Evolutionary conservation across 2,797 vertebrate species (phyloP).

Genomic region (Limosa lapponica): DNA sequence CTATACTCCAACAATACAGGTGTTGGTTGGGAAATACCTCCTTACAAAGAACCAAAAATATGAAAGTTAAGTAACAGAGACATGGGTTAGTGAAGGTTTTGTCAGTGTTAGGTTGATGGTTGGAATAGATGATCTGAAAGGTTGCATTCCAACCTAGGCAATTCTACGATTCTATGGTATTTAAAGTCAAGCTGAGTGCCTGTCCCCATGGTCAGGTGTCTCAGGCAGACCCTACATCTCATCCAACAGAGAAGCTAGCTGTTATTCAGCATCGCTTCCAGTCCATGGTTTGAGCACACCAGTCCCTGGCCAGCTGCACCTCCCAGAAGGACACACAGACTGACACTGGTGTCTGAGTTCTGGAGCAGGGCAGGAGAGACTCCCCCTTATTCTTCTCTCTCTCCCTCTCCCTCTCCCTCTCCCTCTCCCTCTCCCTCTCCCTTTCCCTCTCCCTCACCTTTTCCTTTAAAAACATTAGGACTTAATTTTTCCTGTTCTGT

Average conservation of each 20-base stretch:
- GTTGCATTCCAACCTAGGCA: no score
- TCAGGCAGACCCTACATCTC: background rate
- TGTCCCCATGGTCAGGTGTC: background rate
- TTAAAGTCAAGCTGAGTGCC: background rate
- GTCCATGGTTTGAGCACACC: background rate
- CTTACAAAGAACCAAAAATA: background rate
- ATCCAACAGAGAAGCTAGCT: background rate
- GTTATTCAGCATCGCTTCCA: background rate
- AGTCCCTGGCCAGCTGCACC: background rate
- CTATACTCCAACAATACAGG: no score
- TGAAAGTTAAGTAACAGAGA: background rate
- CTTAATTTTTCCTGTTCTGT: background rate
- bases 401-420: background rate
- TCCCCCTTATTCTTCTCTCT: background rate
- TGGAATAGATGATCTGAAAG: no score
- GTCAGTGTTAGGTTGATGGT: no score
- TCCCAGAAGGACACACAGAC: background rate
- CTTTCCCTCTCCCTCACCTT: background rate
- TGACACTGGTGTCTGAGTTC: background rate
- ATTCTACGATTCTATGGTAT: background rate
- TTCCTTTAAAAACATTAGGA: background rate
- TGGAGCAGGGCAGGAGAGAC: background rate
- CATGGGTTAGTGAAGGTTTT: no score
- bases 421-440: background rate
- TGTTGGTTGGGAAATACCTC: background rate